Conservation (phyloP, 2,797 vertebrate genomes). For the Siniperca obscura region DNA sequence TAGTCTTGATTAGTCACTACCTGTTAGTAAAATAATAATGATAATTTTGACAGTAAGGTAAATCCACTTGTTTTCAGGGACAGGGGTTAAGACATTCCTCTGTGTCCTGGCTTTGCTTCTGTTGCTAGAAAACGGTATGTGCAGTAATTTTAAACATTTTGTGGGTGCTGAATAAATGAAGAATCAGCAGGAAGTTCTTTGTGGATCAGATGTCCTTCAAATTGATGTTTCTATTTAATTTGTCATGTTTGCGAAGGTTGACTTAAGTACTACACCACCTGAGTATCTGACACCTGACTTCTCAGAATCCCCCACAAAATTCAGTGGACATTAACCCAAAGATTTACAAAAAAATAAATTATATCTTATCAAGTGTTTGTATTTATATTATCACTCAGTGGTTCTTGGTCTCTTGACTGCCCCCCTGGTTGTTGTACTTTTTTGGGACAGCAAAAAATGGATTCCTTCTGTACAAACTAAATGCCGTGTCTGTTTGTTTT, state of each 20-base stretch:
- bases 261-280: neutral
- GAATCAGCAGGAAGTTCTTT: neutral
- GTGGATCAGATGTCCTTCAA: neutral
- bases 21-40: neutral
- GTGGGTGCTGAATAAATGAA: too few species aligned
- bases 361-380: neutral
- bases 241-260: neutral
- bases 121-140: neutral
- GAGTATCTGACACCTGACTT: neutral
- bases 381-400: neutral
- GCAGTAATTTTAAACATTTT: too few species aligned
- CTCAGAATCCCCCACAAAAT: neutral
- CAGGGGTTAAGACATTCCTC: too few species aligned
- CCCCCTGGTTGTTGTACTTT: neutral
- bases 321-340: too few species aligned
- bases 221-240: too few species aligned
- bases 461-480: neutral
- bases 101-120: neutral
- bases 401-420: neutral
- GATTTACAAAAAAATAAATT: neutral
- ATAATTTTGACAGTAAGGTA: neutral
- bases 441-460: neutral
- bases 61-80: neutral
- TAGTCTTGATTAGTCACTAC: neutral
- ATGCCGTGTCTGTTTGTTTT: neutral